These are phyloP conservation scores for Proteles cristata DNA, from an alignment of 2,113 vertebrate species.

Conservation along the genomic window DNA sequence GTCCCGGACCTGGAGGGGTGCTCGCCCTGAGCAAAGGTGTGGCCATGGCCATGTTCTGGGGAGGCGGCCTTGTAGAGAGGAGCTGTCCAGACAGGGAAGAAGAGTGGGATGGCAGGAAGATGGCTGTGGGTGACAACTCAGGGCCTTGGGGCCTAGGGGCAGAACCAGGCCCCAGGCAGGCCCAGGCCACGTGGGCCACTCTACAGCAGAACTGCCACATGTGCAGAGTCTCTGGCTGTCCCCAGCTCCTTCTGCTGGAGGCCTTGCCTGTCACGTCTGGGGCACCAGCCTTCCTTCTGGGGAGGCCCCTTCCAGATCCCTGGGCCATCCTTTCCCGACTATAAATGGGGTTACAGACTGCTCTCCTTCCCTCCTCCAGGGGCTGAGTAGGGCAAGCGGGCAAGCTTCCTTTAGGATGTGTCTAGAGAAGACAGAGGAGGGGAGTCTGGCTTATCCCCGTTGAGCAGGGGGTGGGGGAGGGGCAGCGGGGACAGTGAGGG, in stretches of 20 bases:
- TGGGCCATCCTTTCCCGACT: background rate
- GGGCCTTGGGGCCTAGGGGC: background rate
- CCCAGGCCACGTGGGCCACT: background rate
- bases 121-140: background rate
- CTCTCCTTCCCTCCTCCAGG: background rate
- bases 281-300: background rate
- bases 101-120: background rate
- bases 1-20: background rate
- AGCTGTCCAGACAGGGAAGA: background rate
- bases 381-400: background rate
- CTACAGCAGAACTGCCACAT: background rate
- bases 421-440: background rate
- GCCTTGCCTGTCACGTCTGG: background rate
- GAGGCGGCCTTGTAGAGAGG: no score
- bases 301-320: background rate
- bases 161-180: background rate
- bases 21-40: background rate
- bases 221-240: background rate
- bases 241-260: background rate
- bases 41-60: background rate
- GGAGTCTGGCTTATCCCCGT: background rate
- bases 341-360: background rate
- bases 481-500: no score
- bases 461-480: background rate
- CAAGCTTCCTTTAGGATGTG: background rate